A percentile compares a stretch with the other conserved stretches of the same genome.
phyloP scores from a whole-genome alignment of 2,113 vertebrate genomes.

The Marcusenius ussheri region DNA sequence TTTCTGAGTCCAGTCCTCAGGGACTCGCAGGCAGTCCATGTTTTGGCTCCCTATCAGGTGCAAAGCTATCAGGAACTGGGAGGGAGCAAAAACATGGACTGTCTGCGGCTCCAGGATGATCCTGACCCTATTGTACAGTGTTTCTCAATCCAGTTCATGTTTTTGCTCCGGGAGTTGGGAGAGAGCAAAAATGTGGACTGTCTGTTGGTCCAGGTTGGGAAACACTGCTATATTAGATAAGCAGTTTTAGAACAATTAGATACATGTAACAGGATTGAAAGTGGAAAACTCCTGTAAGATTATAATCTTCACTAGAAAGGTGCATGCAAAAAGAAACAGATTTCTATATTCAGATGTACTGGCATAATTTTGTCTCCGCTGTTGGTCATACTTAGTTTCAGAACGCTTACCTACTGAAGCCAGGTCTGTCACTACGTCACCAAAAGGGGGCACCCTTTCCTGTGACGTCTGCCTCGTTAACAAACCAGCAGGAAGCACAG shows the following conservation, averaged over 20 bases:
- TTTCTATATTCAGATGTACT: background rate
- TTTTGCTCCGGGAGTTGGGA: background rate
- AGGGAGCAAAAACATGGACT: background rate
- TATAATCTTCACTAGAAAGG: background rate
- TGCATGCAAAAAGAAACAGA: background rate
- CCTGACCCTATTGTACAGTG: background rate
- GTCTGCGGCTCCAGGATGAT: background rate
- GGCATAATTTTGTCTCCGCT: background rate
- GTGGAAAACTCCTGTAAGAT: background rate
- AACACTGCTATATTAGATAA: background rate
- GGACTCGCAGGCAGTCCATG: background rate
- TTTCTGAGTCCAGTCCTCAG: background rate
- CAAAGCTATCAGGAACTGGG: background rate
- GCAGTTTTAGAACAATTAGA: background rate
- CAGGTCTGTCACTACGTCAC: background rate
- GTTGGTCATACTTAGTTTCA: background rate
- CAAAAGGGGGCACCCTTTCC: conserved; percentile 32
- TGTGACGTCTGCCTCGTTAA: background rate
- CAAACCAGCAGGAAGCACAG: background rate
- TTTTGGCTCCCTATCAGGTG: background rate
- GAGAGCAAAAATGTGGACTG: background rate
- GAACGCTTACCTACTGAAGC: background rate
- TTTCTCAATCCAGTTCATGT: background rate
- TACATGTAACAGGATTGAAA: background rate
- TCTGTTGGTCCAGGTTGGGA: background rate